Percentiles rank a stretch among this genome's conserved stretches.
Evolutionary conservation across 2,888 invertebrate species (phyloP).

Genomic region (Megaustenia siamemsis): DNA sequence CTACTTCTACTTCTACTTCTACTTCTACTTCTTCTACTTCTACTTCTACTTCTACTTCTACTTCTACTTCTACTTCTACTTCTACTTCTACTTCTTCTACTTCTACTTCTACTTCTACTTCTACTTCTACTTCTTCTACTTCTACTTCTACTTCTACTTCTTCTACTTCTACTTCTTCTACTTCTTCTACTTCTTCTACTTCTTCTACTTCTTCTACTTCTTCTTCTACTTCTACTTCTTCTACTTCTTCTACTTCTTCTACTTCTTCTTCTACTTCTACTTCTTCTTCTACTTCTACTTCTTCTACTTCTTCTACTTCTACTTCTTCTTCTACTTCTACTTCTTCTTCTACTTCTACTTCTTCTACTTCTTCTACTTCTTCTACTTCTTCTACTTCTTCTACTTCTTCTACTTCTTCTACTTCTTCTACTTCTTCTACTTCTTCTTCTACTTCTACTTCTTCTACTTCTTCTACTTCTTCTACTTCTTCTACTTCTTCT

Average conservation of each 20-base stretch:
- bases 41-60: background rate
- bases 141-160: background rate
- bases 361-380: background rate
- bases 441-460: background rate
- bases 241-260: background rate
- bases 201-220: background rate
- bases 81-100: background rate
- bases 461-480: background rate
- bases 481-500: background rate
- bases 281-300: too few relatives aligned
- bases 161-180: background rate
- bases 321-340: background rate
- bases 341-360: background rate
- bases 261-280: too few relatives aligned
- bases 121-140: background rate
- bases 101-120: too few relatives aligned
- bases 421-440: background rate
- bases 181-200: background rate
- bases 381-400: background rate
- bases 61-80: background rate
- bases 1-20: too few relatives aligned
- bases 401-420: background rate
- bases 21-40: too few relatives aligned
- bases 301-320: too few relatives aligned
- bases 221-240: background rate